Evolutionary conservation across 2,888 invertebrate genomes (phyloP).

Genomic region (Pelosia muscerda): DNA sequence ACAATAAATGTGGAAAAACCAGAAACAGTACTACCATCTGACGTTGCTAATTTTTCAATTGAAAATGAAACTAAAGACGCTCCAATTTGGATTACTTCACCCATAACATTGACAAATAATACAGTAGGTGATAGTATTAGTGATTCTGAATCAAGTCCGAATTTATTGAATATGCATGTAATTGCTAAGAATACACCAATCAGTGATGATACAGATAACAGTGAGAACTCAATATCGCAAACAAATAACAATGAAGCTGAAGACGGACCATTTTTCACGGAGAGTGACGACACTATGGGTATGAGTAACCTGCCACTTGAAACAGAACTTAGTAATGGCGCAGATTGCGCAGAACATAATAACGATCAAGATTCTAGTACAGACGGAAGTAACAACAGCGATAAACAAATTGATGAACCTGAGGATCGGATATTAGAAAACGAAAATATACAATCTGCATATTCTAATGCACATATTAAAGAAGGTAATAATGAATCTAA

Average conservation of each 20-base stretch:
- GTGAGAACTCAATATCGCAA: background rate
- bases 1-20: conserved; percentile 19
- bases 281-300: background rate
- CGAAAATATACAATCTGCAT: background rate
- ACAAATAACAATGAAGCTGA: background rate
- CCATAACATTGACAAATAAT: background rate
- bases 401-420: background rate
- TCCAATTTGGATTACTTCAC: background rate
- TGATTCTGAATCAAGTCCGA: conserved; percentile 4
- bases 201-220: background rate
- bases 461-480: background rate
- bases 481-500: background rate
- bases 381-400: background rate
- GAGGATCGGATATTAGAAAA: background rate
- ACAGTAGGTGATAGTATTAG: background rate
- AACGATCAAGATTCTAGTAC: background rate
- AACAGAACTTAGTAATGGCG: background rate
- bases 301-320: background rate
- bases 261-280: background rate
- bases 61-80: background rate
- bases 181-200: background rate
- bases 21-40: background rate
- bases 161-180: background rate
- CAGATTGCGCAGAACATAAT: background rate
- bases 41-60: background rate